These are phyloP conservation scores for Watersipora subatra DNA, from an alignment of 1,140 invertebrate genomes.

Conservation along the genomic window DNA sequence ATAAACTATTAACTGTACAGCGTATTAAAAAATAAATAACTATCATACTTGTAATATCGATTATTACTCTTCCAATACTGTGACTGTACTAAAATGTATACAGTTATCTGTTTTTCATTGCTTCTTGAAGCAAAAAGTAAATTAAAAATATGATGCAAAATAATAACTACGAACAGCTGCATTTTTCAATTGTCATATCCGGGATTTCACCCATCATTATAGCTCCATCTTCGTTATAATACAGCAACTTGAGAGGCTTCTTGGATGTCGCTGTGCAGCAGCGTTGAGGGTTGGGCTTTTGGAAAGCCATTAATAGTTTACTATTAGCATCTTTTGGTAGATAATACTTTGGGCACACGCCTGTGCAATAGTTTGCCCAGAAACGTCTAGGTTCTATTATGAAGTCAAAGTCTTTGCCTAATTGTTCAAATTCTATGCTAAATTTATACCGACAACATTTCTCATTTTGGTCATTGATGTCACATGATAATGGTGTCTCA, in stretches of 20 bases:
- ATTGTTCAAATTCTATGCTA: background rate
- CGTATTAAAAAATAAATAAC: no score
- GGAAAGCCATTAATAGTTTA: background rate
- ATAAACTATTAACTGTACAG: no score
- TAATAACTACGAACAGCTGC: background rate
- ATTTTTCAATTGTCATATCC: background rate
- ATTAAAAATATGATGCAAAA: background rate
- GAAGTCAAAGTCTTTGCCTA: background rate
- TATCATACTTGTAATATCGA: no score
- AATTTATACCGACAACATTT: background rate
- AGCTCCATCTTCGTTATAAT: background rate
- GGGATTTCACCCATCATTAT: background rate
- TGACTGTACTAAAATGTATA: background rate
- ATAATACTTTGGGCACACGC: background rate
- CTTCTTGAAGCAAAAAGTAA: background rate
- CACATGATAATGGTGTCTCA: background rate
- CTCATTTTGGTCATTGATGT: background rate
- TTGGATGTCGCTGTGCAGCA: background rate
- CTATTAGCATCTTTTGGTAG: background rate
- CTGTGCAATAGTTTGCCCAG: slow-evolving; percentile 1
- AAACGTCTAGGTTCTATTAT: background rate
- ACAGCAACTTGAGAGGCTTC: background rate
- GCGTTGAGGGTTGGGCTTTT: background rate
- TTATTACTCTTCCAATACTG: background rate
- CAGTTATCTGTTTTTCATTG: background rate